Evolutionary conservation across 2,888 invertebrate species (phyloP).

Genomic region (Psococerastis gibbosa): DNA sequence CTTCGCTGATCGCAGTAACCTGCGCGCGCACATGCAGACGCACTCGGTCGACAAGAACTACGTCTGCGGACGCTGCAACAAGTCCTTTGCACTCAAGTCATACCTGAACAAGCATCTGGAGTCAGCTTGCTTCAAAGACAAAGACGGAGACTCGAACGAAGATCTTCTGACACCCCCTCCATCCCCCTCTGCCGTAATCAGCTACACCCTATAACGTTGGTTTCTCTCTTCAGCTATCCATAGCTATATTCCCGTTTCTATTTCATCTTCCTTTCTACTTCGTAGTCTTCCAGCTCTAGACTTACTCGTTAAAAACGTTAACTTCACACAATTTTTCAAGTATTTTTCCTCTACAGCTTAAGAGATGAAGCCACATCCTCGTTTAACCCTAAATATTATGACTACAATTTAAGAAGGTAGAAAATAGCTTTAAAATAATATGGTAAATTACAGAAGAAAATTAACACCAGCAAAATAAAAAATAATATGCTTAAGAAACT

Average conservation of each 20-base stretch:
- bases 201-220: constrained; percentile 6
- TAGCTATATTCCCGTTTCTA: not conserved
- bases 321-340: no score
- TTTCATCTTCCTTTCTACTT: not conserved
- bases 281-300: not conserved
- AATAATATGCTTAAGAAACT: no score
- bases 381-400: no score
- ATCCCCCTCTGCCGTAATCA: constrained; percentile 4
- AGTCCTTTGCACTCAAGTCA: constrained; percentile 84
- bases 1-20: constrained; percentile 84
- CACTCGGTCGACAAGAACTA: constrained; percentile 82
- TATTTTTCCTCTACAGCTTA: no score
- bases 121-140: constrained; percentile 60
- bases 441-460: no score
- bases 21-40: constrained; percentile 89
- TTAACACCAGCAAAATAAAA: no score
- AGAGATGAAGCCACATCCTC: no score
- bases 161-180: constrained; percentile 5
- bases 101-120: constrained; percentile 91
- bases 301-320: no score
- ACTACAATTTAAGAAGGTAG: no score
- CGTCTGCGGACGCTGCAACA: constrained; percentile 72
- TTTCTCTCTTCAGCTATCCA: not conserved
- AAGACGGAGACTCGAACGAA: constrained; percentile 11
- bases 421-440: no score